These are phyloP conservation scores for Periphyllus acericola DNA, from an alignment of 2,888 invertebrate genomes.

Conservation along the genomic window DNA sequence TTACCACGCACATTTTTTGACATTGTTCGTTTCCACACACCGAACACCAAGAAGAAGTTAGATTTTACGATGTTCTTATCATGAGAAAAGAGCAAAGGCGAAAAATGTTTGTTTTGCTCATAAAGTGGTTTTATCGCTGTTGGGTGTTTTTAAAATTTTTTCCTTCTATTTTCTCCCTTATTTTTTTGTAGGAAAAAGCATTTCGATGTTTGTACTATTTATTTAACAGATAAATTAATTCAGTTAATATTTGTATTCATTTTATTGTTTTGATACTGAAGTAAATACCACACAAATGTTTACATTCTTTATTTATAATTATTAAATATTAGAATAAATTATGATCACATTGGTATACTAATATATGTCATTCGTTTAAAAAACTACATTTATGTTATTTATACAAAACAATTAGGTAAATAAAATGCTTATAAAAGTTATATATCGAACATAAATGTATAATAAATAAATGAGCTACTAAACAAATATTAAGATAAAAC, in stretches of 20 bases:
- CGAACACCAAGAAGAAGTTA: conserved; percentile 22
- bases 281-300: too few relatives aligned
- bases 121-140: conserved; percentile 52
- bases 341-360: neutral
- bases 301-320: neutral
- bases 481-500: too few relatives aligned
- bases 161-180: neutral
- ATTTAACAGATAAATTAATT: conserved; percentile 18
- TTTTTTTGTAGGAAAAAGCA: conserved; percentile 9
- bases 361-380: too few relatives aligned
- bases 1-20: conserved; percentile 26
- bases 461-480: too few relatives aligned
- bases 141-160: conserved; percentile 23
- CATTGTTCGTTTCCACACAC: conserved; percentile 33
- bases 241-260: conserved; percentile 4
- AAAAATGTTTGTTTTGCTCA: conserved; percentile 50
- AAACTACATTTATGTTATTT: too few relatives aligned
- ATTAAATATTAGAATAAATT: neutral
- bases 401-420: too few relatives aligned
- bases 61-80: conserved; percentile 36
- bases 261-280: neutral
- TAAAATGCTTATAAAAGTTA: too few relatives aligned
- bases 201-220: conserved; percentile 34
- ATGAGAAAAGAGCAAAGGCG: conserved; percentile 26
- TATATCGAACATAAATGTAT: too few relatives aligned